Base-by-base conservation (phyloP, 2,888 invertebrate species). In the Yponomeuta evonymella region DNA sequence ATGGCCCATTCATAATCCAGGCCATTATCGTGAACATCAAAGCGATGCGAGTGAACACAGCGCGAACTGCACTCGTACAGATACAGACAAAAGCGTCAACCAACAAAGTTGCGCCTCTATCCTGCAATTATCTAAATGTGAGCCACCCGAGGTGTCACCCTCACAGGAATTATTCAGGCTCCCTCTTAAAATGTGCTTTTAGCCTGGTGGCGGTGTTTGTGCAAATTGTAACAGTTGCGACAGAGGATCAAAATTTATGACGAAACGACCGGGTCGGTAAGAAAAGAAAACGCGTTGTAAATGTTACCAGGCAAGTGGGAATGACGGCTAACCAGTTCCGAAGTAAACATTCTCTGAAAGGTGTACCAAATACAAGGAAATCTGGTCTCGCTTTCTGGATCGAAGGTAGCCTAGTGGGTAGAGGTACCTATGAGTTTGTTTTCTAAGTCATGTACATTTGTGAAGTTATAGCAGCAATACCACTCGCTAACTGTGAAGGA, bases 81-180 rank as follows among this genome's bases (percentile, higher is more conserved):
- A 72, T 71, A 77, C 77, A 77, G 76, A 83, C 89, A 87, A 88
- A 86, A 84, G 82, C 84, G 78, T 75, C 81, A 76, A 79, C 80
- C 82, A 79, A 83, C 86, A 81, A 83, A 84, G 85, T 84, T 83
- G 81, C 81, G 75, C 62, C 62, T 30, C 84, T 85, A 85, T 86
- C 84, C 87, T 79, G 85, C 87, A 88, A 90, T 90, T 89, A 90
- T 90, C 89, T 88, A 89, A 90, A 90, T 90, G 89, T 82, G 78
- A 79, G 76, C 75, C 78, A 76, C 62, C 78, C 75, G 79, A 83
- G 84, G 86, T 85, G 84, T 82, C 75, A 75, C 33, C 67, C 36
- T 51, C 30, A 73, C 73, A 70, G 76, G 76, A 81, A 85, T 86
- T 82, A 85, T 83, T 83, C 81, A 79, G 77, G 74, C 77, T 79